Evolutionary conservation across 1,140 invertebrate genomes (phyloP).

Genomic region (Brachionus paranguensis): DNA sequence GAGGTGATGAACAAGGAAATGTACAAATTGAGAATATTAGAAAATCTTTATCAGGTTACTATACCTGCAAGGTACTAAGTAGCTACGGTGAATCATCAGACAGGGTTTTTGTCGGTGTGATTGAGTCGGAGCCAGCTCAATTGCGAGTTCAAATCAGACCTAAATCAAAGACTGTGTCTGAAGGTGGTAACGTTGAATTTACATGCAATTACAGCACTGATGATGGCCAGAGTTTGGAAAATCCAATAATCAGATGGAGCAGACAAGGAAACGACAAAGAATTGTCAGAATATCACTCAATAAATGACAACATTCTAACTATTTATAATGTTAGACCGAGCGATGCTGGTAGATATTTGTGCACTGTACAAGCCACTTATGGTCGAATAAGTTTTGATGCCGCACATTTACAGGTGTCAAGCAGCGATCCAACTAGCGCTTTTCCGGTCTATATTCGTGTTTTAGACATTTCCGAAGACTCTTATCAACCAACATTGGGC

Average conservation of each 20-base stretch:
- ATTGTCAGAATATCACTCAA: neutral
- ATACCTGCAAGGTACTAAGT: neutral
- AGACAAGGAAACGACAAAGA: neutral
- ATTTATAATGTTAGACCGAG: neutral
- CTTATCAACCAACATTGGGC: neutral
- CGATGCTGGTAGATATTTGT: neutral
- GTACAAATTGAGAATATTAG: neutral
- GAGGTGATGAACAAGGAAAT: neutral
- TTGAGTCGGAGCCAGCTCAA: neutral
- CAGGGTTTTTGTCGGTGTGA: neutral
- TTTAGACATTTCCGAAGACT: neutral
- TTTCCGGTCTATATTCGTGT: conserved; percentile 36
- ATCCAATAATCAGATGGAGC: conserved; percentile 4
- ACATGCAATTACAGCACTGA: neutral
- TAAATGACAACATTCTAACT: neutral
- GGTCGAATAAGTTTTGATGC: conserved; percentile 11
- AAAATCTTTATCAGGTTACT: neutral
- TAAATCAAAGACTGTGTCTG: conserved; percentile 16
- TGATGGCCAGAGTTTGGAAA: neutral
- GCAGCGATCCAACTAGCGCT: neutral
- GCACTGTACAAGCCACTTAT: conserved; percentile 15
- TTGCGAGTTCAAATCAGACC: neutral
- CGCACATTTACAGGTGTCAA: conserved; percentile 23
- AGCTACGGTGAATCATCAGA: neutral
- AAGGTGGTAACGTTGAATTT: neutral